Evolutionary conservation across 2,888 invertebrate genomes (phyloP), one percentile per base, ranked within the genome.

Genomic region (Neria commutata): DNA sequence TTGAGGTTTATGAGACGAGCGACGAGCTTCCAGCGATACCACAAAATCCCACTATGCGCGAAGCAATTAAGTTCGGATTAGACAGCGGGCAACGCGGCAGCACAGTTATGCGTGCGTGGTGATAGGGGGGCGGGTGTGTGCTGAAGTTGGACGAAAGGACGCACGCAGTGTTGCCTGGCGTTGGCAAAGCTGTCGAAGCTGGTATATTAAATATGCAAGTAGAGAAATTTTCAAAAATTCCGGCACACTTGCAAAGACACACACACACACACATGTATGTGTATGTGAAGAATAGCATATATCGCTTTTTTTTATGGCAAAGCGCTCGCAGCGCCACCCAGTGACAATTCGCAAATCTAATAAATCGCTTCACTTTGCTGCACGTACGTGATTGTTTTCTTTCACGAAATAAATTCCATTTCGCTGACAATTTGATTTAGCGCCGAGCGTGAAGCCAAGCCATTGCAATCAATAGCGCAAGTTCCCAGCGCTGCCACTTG

Each of bases 21-120:
- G 17, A 6, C 11, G 6, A 8, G 11, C 11, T 29, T 6, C 29
- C 29, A 11, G 29, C 6, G 29, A 29, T 29, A 8, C 6, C 29
- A 29, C 29, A 29, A 54, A 33, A 46, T 53, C 52, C 49, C 37
- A 19, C 14, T 33, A 24, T 54, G 54, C 54, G 29, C 19, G 21
- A 54, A 50, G 50, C 50, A 58, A 58, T 58, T 54, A 58, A 58
- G 54, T 58, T 54, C 2, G 54, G 58, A 58, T 58, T 58, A 58
- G 26, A 16, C 24, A 42, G 26, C n/a, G 4, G 10, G 37, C n/a
- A 37, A 14, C 37, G 37, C 8, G n/a, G n/a, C n/a, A n/a, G n/a
- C n/a, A n/a, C n/a, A n/a, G n/a, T n/a, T n/a, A n/a, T n/a, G n/a
- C n/a, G n/a, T n/a, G n/a, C n/a, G n/a, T n/a, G n/a, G n/a, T n/a